Conservation (phyloP, 2,797 vertebrate species). For the Chaunax sp. region DNA sequence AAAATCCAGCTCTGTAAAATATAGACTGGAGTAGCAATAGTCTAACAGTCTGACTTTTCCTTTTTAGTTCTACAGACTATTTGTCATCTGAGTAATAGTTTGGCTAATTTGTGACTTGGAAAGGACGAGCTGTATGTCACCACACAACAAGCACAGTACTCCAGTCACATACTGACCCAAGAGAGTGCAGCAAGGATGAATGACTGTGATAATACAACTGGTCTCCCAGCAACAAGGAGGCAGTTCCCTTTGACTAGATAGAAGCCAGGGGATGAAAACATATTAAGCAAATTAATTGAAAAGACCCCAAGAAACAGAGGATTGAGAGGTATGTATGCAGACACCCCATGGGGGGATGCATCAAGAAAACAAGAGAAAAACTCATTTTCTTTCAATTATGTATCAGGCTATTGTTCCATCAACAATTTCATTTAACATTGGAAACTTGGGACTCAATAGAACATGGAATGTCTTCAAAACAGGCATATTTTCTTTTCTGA, state of each 20-base stretch:
- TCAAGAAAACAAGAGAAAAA: slow-evolving; percentile 65
- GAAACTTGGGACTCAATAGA: slow-evolving; percentile 46
- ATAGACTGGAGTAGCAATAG: background rate
- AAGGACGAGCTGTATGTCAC: slow-evolving; percentile 72
- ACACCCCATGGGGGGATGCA: slow-evolving; percentile 60
- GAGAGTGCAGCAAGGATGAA: slow-evolving; percentile 73
- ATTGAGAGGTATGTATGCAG: slow-evolving; percentile 46
- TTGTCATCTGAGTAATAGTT: slow-evolving; percentile 53
- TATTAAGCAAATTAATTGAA: slow-evolving; percentile 82
- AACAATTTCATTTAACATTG: slow-evolving; percentile 41
- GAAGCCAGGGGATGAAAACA: slow-evolving; percentile 72
- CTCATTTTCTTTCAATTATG: slow-evolving; percentile 77
- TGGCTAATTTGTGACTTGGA: slow-evolving; percentile 62
- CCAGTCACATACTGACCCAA: slow-evolving; percentile 62
- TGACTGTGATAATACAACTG: slow-evolving; percentile 68
- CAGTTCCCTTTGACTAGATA: slow-evolving; percentile 62
- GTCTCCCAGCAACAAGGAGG: slow-evolving; percentile 70
- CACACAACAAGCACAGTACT: slow-evolving; percentile 59
- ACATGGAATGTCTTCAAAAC: slow-evolving; percentile 48
- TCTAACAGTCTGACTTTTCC: slow-evolving; percentile 5
- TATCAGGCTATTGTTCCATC: slow-evolving; percentile 66
- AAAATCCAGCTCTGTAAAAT: background rate
- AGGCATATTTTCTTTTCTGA: slow-evolving; percentile 37
- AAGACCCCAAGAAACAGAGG: slow-evolving; percentile 58
- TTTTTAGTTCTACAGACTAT: slow-evolving; percentile 6